phyloP scores from a whole-genome alignment of 2,113 vertebrate species.

The Galeopterus variegatus region DNA sequence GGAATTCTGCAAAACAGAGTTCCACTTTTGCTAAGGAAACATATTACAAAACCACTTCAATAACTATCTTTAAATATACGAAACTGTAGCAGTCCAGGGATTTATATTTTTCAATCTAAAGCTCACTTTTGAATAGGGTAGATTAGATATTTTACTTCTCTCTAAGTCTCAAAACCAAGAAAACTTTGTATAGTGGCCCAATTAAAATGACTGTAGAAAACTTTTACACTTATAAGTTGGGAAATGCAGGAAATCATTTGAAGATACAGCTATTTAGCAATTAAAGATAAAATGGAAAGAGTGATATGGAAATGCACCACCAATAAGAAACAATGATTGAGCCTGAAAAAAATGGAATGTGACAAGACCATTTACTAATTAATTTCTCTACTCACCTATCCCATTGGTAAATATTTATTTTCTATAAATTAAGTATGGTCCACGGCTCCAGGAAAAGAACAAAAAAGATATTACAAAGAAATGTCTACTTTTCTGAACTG shows the following conservation, averaged over 20 bases:
- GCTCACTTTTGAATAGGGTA: neutral
- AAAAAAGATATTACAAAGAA: neutral
- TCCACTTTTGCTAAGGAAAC: neutral
- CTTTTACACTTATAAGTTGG: neutral
- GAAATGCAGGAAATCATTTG: neutral
- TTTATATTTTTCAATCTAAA: neutral
- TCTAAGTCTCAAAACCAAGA: neutral
- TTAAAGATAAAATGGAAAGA: neutral
- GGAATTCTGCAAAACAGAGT: neutral
- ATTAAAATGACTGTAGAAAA: neutral
- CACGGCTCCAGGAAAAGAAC: neutral
- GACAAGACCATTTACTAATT: neutral
- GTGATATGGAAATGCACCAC: neutral
- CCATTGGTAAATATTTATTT: neutral
- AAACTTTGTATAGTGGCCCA: neutral
- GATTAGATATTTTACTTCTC: neutral
- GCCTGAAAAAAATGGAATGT: neutral
- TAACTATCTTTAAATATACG: neutral
- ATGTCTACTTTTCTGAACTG: neutral
- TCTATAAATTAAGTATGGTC: neutral
- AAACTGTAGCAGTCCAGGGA: neutral
- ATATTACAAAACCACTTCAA: neutral
- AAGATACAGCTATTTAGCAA: neutral
- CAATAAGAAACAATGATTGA: neutral
- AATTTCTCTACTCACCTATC: neutral